Percentiles rank a stretch among this genome's conserved stretches.
phyloP scores from a whole-genome alignment of 2,113 vertebrate species.

The Xiphophorus hellerii region DNA sequence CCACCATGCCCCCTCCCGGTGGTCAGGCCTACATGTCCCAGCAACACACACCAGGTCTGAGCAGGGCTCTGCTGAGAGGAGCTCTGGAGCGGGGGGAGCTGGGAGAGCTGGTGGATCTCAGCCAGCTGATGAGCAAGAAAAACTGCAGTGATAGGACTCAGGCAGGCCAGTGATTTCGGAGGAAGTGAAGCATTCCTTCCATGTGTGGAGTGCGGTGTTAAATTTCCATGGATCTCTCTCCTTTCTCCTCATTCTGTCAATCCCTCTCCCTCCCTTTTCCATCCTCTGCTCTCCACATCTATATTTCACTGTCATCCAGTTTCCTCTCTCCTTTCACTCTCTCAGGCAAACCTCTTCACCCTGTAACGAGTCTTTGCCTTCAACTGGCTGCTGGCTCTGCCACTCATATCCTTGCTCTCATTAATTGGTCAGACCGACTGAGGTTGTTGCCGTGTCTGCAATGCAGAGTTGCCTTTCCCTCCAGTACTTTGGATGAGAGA shows the following conservation, averaged over 20 bases:
- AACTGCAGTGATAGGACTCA: constrained; percentile 90
- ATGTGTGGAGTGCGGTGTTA: constrained; percentile 34
- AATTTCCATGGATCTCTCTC: constrained; percentile 38
- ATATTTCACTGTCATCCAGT: constrained; percentile 58
- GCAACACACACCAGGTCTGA: constrained; percentile 70
- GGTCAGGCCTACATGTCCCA: constrained; percentile 75
- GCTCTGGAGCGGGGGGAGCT: constrained; percentile 77
- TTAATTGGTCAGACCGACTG: constrained; percentile 72
- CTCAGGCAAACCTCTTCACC: constrained; percentile 42
- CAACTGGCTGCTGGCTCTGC: constrained; percentile 70
- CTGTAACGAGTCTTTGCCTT: constrained; percentile 44
- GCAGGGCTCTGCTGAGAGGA: constrained; percentile 72
- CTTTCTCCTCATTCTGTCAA: constrained; percentile 24
- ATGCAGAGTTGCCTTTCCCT: constrained; percentile 74
- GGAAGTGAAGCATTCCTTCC: constrained; percentile 39
- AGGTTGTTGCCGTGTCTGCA: constrained; percentile 81
- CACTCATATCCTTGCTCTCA: constrained; percentile 68
- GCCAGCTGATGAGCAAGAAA: constrained; percentile 87
- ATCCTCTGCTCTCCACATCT: constrained; percentile 37
- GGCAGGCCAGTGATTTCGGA: constrained; percentile 79
- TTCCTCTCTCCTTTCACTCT: constrained; percentile 39
- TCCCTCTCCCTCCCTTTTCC: constrained; percentile 28
- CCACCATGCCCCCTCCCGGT: constrained; percentile 61
- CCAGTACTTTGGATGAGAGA: constrained; percentile 38
- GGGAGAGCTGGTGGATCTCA: constrained; percentile 87